These are phyloP conservation scores for Elgaria multicarinata DNA, from an alignment of 2,113 vertebrate genomes.

Conservation along the genomic window DNA sequence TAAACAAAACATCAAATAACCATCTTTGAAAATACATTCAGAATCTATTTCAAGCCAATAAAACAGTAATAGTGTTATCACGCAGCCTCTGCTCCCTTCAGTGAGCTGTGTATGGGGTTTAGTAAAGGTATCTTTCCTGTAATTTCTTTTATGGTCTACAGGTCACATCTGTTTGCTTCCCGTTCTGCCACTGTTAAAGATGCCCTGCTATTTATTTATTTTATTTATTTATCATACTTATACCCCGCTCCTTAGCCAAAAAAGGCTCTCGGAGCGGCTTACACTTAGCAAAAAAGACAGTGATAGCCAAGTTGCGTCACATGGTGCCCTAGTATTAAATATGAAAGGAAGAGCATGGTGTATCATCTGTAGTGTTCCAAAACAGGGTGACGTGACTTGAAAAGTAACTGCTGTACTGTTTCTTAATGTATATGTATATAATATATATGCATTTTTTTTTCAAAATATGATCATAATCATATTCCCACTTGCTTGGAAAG, in stretches of 20 bases:
- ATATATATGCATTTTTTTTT: neutral
- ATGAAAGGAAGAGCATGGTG: neutral
- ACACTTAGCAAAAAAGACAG: no score
- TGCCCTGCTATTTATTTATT: neutral
- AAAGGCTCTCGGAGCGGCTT: no score
- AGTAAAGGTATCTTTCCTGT: neutral
- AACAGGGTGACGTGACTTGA: neutral
- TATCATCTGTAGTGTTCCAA: neutral
- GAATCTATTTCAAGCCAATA: neutral
- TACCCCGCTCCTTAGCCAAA: no score
- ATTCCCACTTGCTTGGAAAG: slow-evolving; percentile 60
- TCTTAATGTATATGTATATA: neutral
- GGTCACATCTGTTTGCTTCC: neutral
- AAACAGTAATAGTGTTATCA: neutral
- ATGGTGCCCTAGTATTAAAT: neutral
- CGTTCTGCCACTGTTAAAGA: neutral
- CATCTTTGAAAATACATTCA: neutral
- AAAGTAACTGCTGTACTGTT: neutral
- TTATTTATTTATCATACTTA: no score
- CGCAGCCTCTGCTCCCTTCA: neutral
- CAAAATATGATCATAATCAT: neutral
- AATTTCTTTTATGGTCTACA: neutral
- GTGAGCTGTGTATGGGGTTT: neutral
- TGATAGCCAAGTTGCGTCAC: neutral
- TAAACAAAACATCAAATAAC: neutral